Evolutionary conservation across 2,797 vertebrate species (phyloP).

Genomic region (Alca torda): DNA sequence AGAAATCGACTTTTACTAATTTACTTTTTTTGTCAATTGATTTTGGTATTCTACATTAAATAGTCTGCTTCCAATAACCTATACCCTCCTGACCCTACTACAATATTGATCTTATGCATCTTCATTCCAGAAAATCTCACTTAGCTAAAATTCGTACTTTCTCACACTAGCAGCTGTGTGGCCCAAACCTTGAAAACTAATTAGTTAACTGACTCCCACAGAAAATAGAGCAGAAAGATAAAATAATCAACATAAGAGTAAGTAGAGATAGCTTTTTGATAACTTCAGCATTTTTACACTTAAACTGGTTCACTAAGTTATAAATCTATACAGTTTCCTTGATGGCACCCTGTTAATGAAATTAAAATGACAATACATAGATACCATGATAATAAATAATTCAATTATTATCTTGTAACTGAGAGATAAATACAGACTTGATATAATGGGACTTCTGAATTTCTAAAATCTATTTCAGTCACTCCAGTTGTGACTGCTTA

Average conservation of each 20-base stretch:
- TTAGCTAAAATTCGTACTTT: not conserved
- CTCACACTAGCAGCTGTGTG: not conserved
- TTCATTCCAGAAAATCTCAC: not conserved
- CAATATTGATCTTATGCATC: not conserved
- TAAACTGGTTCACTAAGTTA: not conserved
- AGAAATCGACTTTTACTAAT: conserved; percentile 11
- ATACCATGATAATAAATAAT: not conserved
- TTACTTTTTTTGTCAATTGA: conserved; percentile 21
- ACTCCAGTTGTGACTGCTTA: not conserved
- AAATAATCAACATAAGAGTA: not conserved
- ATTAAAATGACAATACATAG: not conserved
- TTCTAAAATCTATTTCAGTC: not conserved
- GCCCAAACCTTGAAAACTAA: not conserved
- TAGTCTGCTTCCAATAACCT: conserved; percentile 18
- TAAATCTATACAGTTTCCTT: not conserved
- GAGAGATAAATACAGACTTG: not conserved
- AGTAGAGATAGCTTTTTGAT: not conserved
- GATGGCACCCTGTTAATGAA: not conserved
- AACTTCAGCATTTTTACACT: not conserved
- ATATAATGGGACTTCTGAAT: not conserved
- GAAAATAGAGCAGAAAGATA: not conserved
- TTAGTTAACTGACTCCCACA: not conserved
- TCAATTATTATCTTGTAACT: not conserved
- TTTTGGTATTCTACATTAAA: conserved; percentile 27
- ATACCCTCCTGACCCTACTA: not conserved